phyloP scores from a whole-genome alignment of 1,140 invertebrate species.

The Spodoptera frugiperda region DNA sequence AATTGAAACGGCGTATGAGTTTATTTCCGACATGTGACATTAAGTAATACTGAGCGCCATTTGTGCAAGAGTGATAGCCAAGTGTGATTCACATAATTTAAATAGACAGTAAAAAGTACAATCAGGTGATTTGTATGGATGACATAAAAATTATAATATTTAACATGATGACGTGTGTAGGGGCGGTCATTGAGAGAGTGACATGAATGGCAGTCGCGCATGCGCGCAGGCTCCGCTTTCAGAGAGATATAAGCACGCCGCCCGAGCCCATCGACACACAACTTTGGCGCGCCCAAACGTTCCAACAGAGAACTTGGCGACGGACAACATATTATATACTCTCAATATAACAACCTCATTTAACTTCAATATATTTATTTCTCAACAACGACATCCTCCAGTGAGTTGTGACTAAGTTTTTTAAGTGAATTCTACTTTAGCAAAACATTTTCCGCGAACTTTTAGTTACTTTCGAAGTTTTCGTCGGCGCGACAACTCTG shows the following conservation, averaged over 20 bases:
- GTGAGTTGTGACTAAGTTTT: constrained; percentile 68
- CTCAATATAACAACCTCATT: constrained; percentile 37
- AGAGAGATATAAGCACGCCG: constrained; percentile 78
- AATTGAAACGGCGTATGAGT: too few species aligned
- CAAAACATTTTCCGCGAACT: constrained; percentile 54
- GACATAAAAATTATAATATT: constrained; percentile 45
- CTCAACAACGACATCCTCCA: constrained; percentile 53
- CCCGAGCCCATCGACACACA: constrained; percentile 69
- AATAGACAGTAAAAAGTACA: constrained; percentile 1
- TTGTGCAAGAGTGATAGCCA: neutral
- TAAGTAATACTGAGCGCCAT: neutral
- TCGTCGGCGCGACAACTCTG: constrained; percentile 52
- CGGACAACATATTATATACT: constrained; percentile 30
- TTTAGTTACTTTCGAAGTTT: constrained; percentile 63
- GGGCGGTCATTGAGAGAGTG: constrained; percentile 80
- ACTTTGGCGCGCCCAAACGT: constrained; percentile 80
- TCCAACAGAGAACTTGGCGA: constrained; percentile 68
- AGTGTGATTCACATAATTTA: neutral
- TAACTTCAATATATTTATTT: constrained; percentile 53
- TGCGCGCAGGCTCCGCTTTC: constrained; percentile 65
- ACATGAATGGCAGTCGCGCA: constrained; percentile 81
- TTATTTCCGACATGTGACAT: neutral
- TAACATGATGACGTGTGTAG: constrained; percentile 64
- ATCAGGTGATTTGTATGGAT: constrained; percentile 10
- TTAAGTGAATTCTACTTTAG: constrained; percentile 54